A percentile compares a stretch with the other conserved stretches of the same genome.
phyloP scores from a whole-genome alignment of 1,140 invertebrate genomes.

The Pseudomyrmex gracilis region DNA sequence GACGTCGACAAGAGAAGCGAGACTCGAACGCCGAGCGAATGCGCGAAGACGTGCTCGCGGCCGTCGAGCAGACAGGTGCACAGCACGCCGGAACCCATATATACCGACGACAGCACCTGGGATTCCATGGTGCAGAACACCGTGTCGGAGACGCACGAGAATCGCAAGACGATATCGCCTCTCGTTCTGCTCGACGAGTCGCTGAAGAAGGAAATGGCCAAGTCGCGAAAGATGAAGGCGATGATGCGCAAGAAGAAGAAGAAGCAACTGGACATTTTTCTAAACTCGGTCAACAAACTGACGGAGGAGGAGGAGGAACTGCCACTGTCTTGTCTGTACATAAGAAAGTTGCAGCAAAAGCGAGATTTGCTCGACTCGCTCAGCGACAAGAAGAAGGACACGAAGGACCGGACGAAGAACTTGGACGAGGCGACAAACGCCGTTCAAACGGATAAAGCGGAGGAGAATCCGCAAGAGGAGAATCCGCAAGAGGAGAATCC shows the following conservation, averaged over 20 bases:
- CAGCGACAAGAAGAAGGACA: conserved; percentile 59
- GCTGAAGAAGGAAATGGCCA: conserved; percentile 74
- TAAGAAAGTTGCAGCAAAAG: conserved; percentile 55
- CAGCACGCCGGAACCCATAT: conserved; percentile 66
- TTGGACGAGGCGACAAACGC: conserved; percentile 74
- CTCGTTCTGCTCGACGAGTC: conserved; percentile 77
- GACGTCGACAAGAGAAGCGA: neutral
- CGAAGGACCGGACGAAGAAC: conserved; percentile 51
- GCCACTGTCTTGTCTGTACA: conserved; percentile 60
- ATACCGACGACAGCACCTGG: conserved; percentile 81
- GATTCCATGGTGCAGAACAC: conserved; percentile 67
- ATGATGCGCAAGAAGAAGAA: conserved; percentile 65
- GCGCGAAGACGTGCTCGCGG: neutral
- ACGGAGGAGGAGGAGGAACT: conserved; percentile 69
- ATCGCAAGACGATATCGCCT: conserved; percentile 69
- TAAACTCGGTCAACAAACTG: conserved; percentile 33
- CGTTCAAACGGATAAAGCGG: conserved; percentile 66
- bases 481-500: conserved; percentile 19
- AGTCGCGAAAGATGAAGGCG: conserved; percentile 52
- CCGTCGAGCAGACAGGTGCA: neutral
- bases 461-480: conserved; percentile 25
- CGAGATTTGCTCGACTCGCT: conserved; percentile 26
- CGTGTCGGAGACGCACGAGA: conserved; percentile 53
- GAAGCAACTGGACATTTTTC: conserved; percentile 31
- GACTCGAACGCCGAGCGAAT: neutral